These are phyloP conservation scores for Phrynosoma blainvillii DNA, from an alignment of 2,113 vertebrate species.

Conservation along the genomic window DNA sequence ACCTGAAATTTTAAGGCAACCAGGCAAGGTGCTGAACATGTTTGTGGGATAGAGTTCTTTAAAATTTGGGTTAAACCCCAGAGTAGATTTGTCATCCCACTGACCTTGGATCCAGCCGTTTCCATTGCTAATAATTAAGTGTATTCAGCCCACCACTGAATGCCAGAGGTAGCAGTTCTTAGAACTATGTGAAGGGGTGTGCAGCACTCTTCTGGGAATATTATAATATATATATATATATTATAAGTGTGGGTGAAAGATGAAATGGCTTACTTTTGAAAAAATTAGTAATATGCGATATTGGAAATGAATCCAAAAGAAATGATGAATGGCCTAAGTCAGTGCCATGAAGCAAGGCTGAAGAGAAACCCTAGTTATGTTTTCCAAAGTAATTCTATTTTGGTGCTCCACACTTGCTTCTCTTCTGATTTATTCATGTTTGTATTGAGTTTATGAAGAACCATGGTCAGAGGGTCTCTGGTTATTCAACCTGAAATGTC, in stretches of 20 bases:
- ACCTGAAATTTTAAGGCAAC: no score
- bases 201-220: neutral
- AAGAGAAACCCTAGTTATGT: conserved; percentile 2
- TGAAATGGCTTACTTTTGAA: conserved; percentile 6
- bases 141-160: neutral
- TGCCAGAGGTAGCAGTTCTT: neutral
- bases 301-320: conserved; percentile 19
- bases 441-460: neutral
- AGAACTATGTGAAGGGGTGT: neutral
- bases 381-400: conserved; percentile 9
- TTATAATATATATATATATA: neutral
- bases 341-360: conserved; percentile 6
- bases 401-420: neutral
- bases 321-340: neutral
- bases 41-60: no score
- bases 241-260: neutral
- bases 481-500: neutral
- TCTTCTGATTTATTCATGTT: conserved; percentile 13
- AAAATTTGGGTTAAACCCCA: no score
- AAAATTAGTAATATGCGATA: conserved; percentile 6
- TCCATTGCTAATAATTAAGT: neutral
- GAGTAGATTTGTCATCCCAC: no score
- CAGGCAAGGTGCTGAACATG: no score
- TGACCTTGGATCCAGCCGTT: neutral
- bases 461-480: neutral